phyloP scores from a whole-genome alignment of 1,140 invertebrate species.

The Dermatophagoides farinae region DNA sequence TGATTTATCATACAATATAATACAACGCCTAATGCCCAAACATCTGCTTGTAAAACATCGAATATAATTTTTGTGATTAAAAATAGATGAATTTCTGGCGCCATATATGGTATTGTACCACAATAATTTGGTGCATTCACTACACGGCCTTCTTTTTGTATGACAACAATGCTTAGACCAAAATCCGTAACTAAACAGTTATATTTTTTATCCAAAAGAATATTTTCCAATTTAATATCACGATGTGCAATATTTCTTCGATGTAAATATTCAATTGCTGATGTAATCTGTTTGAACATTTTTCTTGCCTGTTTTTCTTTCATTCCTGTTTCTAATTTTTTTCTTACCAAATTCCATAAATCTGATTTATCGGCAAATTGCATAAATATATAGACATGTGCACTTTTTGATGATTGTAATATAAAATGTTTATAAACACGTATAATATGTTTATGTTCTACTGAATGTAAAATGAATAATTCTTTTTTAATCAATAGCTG shows the following conservation, averaged over 20 bases:
- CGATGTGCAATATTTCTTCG: constrained; percentile 10
- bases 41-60: constrained; percentile 19
- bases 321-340: background rate
- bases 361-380: background rate
- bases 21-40: constrained; percentile 19
- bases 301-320: background rate
- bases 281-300: background rate
- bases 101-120: constrained; percentile 22
- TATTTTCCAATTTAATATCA: constrained; percentile 18
- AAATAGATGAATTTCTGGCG: constrained; percentile 20
- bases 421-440: constrained; percentile 10
- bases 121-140: constrained; percentile 18
- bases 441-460: background rate
- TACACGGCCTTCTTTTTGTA: constrained; percentile 6
- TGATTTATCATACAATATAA: constrained; percentile 6
- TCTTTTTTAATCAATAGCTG: constrained; percentile 1
- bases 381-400: constrained; percentile 6
- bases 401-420: background rate
- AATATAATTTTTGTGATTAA: constrained; percentile 17
- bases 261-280: constrained; percentile 1
- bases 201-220: constrained; percentile 30
- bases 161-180: constrained; percentile 15
- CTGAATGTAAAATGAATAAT: constrained; percentile 4
- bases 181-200: constrained; percentile 16
- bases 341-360: background rate